These are phyloP conservation scores for Neotoxoptera formosana DNA, from an alignment of 1,140 invertebrate genomes.

Conservation along the genomic window DNA sequence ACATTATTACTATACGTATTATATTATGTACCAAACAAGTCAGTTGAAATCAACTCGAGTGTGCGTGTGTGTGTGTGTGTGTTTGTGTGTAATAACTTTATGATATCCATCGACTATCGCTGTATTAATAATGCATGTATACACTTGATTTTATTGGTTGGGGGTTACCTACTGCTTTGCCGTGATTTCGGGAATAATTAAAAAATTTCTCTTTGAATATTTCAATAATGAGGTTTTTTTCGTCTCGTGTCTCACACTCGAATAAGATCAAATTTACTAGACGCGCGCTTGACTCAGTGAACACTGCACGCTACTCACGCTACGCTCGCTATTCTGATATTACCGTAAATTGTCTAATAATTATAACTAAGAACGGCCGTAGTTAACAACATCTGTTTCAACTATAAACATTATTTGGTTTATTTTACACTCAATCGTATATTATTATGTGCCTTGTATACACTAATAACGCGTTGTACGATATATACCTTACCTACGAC, in stretches of 20 bases:
- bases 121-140: neutral
- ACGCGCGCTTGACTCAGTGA: neutral
- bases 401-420: neutral
- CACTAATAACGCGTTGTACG: too few relatives aligned
- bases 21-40: neutral
- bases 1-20: neutral
- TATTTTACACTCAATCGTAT: neutral
- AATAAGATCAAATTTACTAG: neutral
- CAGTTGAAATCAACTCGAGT: neutral
- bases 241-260: neutral
- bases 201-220: neutral
- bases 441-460: too few relatives aligned
- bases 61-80: too few relatives aligned
- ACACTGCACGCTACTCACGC: neutral
- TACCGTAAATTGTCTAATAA: neutral
- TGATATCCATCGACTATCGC: neutral
- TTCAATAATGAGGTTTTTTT: constrained; percentile 2
- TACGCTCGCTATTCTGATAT: neutral
- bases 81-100: neutral
- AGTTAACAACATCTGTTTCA: neutral
- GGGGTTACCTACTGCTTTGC: neutral
- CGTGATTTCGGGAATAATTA: neutral
- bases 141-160: neutral
- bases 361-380: neutral
- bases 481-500: too few relatives aligned